Conservation (phyloP, 2,113 vertebrate genomes). For the Phylloscopus whistleri region DNA sequence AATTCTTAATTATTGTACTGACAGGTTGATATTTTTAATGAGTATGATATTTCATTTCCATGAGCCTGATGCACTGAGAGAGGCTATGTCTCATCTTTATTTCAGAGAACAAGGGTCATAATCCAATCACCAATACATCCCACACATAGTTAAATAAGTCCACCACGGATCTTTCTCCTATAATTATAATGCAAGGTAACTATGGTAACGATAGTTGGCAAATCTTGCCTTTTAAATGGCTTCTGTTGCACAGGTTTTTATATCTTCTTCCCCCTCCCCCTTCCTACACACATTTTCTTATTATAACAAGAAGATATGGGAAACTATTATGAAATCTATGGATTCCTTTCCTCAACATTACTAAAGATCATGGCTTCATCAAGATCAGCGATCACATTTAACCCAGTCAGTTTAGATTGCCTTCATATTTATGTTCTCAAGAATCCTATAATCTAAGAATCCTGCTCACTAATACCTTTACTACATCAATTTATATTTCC, state of each 20-base stretch:
- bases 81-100: neutral
- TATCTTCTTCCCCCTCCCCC: conserved; percentile 41
- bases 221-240: conserved; percentile 48
- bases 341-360: neutral
- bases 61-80: neutral
- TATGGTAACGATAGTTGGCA: conserved; percentile 61
- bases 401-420: neutral
- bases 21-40: neutral
- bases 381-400: neutral
- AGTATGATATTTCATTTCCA: neutral
- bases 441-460: neutral
- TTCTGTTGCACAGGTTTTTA: conserved; percentile 59
- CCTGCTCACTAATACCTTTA: neutral
- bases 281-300: conserved; percentile 42
- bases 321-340: neutral
- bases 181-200: conserved; percentile 60
- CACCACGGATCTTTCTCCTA: conserved; percentile 43
- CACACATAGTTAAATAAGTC: conserved; percentile 46
- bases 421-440: neutral
- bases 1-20: neutral
- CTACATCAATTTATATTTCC: neutral
- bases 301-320: neutral
- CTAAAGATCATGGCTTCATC: neutral
- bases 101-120: neutral
- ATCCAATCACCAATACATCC: neutral